phyloP scores from a whole-genome alignment of 1,140 invertebrate species.

The Campoletis sonorensis region DNA sequence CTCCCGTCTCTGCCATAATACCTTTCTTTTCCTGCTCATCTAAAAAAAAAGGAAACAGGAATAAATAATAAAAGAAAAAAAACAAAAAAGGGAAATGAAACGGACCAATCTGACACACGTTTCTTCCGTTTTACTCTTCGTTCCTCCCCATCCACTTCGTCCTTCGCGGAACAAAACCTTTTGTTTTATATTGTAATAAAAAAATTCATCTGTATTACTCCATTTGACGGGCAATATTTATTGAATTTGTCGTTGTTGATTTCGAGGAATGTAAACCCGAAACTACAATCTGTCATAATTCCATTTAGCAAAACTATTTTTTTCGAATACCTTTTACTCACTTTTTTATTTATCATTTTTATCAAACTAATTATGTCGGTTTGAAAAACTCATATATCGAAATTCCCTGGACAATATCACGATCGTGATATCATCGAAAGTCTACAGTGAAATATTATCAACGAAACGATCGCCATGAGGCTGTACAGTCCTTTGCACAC shows the following conservation, averaged over 20 bases:
- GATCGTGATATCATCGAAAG: no score
- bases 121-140: background rate
- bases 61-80: no score
- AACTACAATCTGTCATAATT: no score
- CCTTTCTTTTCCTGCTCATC: conserved; percentile 37
- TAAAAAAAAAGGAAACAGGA: no score
- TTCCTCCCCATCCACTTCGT: background rate
- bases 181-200: conserved; percentile 1
- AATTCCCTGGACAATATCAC: no score
- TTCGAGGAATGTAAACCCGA: no score
- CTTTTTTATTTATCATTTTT: no score
- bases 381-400: no score
- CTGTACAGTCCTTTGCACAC: background rate
- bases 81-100: conserved; percentile 30
- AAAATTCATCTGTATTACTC: background rate
- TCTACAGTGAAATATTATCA: background rate
- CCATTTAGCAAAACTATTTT: no score
- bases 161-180: background rate
- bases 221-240: background rate
- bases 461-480: background rate
- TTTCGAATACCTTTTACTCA: no score
- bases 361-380: no score
- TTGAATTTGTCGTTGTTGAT: no score
- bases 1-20: conserved; percentile 29
- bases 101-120: background rate